Percentiles rank a stretch among this genome's conserved stretches.
Conservation (phyloP, 2,888 invertebrate genomes). For the Malachius bipustulatus region DNA sequence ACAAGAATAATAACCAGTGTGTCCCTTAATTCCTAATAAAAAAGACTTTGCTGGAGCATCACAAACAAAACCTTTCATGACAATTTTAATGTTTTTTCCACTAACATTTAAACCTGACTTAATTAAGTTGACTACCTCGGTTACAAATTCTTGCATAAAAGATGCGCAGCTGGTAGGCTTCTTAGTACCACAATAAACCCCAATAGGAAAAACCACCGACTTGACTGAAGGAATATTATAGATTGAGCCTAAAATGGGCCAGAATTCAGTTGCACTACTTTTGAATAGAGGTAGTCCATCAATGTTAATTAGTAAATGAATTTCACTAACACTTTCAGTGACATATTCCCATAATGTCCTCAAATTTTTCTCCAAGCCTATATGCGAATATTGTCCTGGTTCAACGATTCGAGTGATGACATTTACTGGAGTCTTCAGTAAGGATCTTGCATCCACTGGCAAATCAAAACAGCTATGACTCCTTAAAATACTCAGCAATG, state of each 20-base stretch:
- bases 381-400: slow-evolving; percentile 14
- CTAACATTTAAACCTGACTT: slow-evolving; percentile 7
- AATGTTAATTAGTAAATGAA: slow-evolving; percentile 7
- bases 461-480: slow-evolving; percentile 4
- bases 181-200: slow-evolving; percentile 11
- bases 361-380: slow-evolving; percentile 11
- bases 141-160: slow-evolving; percentile 13
- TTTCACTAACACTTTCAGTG: not conserved
- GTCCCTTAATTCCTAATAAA: slow-evolving; percentile 13
- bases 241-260: slow-evolving; percentile 11
- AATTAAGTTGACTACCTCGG: too few species aligned
- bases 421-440: slow-evolving; percentile 9
- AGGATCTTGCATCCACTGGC: slow-evolving; percentile 13
- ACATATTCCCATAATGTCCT: too few species aligned
- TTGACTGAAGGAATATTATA: slow-evolving; percentile 7
- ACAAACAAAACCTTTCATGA: slow-evolving; percentile 16
- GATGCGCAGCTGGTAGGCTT: slow-evolving; percentile 11
- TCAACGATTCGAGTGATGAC: slow-evolving; percentile 3
- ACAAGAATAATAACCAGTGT: slow-evolving; percentile 15
- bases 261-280: slow-evolving; percentile 14
- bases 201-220: slow-evolving; percentile 10
- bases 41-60: slow-evolving; percentile 17
- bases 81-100: slow-evolving; percentile 9
- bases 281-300: slow-evolving; percentile 12
- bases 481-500: slow-evolving; percentile 2